Percentiles rank a stretch among this genome's conserved stretches.
Conservation (phyloP, 2,888 invertebrate species). For the Coenonympha arcania region DNA sequence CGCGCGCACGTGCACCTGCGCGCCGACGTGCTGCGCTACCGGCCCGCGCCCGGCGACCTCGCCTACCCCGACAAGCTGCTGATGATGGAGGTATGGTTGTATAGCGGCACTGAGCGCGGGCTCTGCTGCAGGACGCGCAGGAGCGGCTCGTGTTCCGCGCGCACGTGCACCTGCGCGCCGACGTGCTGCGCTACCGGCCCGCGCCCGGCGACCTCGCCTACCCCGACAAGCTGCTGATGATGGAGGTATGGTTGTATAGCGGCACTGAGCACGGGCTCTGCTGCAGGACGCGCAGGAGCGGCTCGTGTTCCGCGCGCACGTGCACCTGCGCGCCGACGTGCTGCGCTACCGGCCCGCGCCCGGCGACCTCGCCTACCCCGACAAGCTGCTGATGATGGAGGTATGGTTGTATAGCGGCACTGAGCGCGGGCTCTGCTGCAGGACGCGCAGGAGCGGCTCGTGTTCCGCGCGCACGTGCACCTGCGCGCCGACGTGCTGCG, state of each 20-base stretch:
- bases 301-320: slow-evolving; percentile 87
- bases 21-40: too few relatives aligned
- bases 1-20: too few relatives aligned
- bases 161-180: slow-evolving; percentile 92
- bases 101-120: slow-evolving; percentile 81
- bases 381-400: slow-evolving; percentile 98
- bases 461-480: slow-evolving; percentile 95
- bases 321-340: slow-evolving; percentile 94
- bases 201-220: slow-evolving; percentile 97
- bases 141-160: slow-evolving; percentile 97
- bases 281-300: neutral
- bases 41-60: too few relatives aligned
- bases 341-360: slow-evolving; percentile 89
- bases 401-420: too few relatives aligned
- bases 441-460: slow-evolving; percentile 91
- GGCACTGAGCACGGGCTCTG: too few relatives aligned
- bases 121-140: slow-evolving; percentile 78
- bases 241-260: slow-evolving; percentile 93
- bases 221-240: slow-evolving; percentile 97
- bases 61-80: too few relatives aligned
- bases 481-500: slow-evolving; percentile 91
- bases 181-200: slow-evolving; percentile 90
- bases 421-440: neutral
- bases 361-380: slow-evolving; percentile 98
- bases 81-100: too few relatives aligned